A percentile compares a stretch with the other conserved stretches of the same genome.
These are phyloP conservation scores for Exocentrus adspersus DNA, from an alignment of 2,888 invertebrate species.

Conservation along the genomic window DNA sequence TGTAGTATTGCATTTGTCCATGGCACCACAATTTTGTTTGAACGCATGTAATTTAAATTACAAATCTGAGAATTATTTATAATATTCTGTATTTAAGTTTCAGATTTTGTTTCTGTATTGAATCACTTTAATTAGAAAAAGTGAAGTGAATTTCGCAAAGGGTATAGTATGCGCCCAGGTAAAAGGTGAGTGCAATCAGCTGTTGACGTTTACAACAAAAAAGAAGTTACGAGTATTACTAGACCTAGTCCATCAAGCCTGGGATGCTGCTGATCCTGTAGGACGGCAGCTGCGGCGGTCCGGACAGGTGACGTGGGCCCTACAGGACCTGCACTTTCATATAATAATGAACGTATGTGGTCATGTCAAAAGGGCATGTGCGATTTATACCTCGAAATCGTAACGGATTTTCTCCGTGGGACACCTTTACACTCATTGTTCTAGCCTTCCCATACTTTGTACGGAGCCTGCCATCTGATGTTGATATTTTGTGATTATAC, in stretches of 20 bases:
- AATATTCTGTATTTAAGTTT: too few species aligned
- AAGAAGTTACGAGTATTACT: slow-evolving; percentile 17
- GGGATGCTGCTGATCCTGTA: slow-evolving; percentile 33
- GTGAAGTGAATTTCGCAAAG: too few species aligned
- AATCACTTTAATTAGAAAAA: too few species aligned
- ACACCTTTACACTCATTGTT: slow-evolving; percentile 33
- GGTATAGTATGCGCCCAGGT: background rate
- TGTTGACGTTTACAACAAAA: slow-evolving; percentile 33
- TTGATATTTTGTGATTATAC: background rate
- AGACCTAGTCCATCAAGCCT: slow-evolving; percentile 31
- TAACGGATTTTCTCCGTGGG: slow-evolving; percentile 47
- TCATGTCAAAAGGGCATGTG: slow-evolving; percentile 49
- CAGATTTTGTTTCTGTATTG: too few species aligned
- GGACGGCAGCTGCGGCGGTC: slow-evolving; percentile 30
- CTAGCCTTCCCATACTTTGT: slow-evolving; percentile 13
- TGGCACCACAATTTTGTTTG: too few species aligned
- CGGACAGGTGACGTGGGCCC: slow-evolving; percentile 38
- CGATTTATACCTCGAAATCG: slow-evolving; percentile 34
- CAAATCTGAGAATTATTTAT: too few species aligned
- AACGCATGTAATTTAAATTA: too few species aligned
- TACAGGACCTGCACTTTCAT: slow-evolving; percentile 43
- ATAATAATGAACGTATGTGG: slow-evolving; percentile 45
- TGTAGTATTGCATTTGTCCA: too few species aligned
- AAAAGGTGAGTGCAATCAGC: slow-evolving; percentile 31
- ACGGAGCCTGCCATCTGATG: slow-evolving; percentile 5